These are phyloP conservation scores for Drosophila paulistorum DNA, from an alignment of 1,140 invertebrate genomes.

Conservation along the genomic window DNA sequence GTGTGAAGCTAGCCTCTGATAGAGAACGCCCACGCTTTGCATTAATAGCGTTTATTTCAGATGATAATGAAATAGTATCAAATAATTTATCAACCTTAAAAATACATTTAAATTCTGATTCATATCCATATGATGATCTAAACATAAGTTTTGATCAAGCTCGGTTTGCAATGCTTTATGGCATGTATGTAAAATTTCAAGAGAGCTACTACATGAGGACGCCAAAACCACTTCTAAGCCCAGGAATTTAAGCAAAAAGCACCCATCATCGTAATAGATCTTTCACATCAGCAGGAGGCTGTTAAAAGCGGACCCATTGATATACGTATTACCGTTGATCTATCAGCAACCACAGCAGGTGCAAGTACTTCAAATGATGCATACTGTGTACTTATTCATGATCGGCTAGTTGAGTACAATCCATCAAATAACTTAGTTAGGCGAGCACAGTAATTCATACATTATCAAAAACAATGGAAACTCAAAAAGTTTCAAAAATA, in stretches of 20 bases:
- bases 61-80: too few relatives aligned
- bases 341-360: background rate
- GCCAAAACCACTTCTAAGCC: background rate
- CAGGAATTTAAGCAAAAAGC: too few relatives aligned
- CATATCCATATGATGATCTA: conserved; percentile 18
- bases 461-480: too few relatives aligned
- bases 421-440: background rate
- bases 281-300: too few relatives aligned
- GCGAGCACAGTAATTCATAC: too few relatives aligned
- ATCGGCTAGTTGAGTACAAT: conserved; percentile 2
- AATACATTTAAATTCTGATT: conserved; percentile 10
- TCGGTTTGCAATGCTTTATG: background rate
- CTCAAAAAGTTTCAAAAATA: too few relatives aligned
- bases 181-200: conserved; percentile 6
- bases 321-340: conserved; percentile 2
- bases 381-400: background rate
- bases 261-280: too few relatives aligned
- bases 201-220: conserved; percentile 2
- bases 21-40: background rate
- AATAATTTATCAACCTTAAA: conserved; percentile 7
- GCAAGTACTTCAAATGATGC: background rate
- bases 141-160: conserved; percentile 6
- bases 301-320: background rate
- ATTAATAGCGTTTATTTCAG: background rate
- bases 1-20: background rate